Percentiles rank a stretch among this genome's conserved stretches.
Evolutionary conservation across 2,888 invertebrate species (phyloP).

Genomic region (Aradus depressus): DNA sequence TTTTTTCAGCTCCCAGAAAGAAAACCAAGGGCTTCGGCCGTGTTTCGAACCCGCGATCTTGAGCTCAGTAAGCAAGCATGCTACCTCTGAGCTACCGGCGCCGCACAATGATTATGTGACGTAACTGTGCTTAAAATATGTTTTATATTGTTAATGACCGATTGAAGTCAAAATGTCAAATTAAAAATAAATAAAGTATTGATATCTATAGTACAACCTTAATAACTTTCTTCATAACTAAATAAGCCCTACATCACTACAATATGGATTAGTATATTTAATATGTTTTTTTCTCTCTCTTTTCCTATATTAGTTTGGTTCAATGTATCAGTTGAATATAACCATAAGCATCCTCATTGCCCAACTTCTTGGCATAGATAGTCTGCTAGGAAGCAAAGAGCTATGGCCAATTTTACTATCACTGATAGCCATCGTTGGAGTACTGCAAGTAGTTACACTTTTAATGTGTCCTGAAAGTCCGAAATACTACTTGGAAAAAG

Average conservation of each 20-base stretch:
- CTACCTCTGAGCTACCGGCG: too few species aligned
- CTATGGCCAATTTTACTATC: slow-evolving; percentile 15
- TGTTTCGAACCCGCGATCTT: too few species aligned
- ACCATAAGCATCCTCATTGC: slow-evolving; percentile 21
- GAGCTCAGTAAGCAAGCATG: too few species aligned
- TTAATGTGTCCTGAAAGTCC: slow-evolving; percentile 21
- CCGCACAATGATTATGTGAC: too few species aligned
- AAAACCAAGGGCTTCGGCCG: too few species aligned
- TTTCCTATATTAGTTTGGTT: slow-evolving; percentile 18
- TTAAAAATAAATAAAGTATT: too few species aligned
- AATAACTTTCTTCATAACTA: too few species aligned
- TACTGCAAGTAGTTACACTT: slow-evolving; percentile 17
- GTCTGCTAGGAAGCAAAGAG: slow-evolving; percentile 9
- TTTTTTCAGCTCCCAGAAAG: too few species aligned
- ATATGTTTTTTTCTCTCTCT: not conserved
- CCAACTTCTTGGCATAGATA: slow-evolving; percentile 14
- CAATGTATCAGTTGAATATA: slow-evolving; percentile 22
- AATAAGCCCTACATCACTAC: not conserved
- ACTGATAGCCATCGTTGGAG: slow-evolving; percentile 10
- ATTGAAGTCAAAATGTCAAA: not conserved
- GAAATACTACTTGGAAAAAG: slow-evolving; percentile 27
- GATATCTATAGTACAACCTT: too few species aligned
- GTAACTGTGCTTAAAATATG: not conserved
- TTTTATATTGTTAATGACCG: not conserved
- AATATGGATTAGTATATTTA: not conserved